Conservation (phyloP, 30 jellyfish, hydroid and myxozoan species). For the Aurelia coerulea region DNA sequence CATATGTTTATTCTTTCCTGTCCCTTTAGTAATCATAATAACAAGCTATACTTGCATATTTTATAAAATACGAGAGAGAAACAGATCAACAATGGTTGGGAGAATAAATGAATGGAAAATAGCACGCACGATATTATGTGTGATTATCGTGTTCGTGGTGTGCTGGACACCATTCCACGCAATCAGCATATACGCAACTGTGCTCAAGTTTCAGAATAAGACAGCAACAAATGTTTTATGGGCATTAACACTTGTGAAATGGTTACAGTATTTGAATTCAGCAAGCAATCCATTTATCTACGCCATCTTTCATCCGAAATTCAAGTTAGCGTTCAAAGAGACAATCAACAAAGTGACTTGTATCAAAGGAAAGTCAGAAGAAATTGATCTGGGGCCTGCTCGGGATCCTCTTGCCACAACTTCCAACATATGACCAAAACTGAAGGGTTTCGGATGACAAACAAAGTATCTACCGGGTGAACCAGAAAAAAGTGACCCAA, state of each 20-base stretch:
- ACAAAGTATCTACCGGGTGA: too few species aligned
- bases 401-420: too few species aligned
- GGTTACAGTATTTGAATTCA: not conserved
- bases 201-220: not conserved
- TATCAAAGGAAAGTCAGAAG: too few species aligned
- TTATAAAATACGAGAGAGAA: not conserved
- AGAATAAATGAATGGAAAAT: not conserved
- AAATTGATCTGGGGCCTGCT: too few species aligned
- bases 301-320: not conserved
- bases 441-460: too few species aligned
- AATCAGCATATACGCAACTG: not conserved
- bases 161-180: not conserved
- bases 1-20: not conserved
- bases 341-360: too few species aligned
- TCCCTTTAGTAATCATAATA: not conserved
- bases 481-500: too few species aligned
- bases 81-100: not conserved
- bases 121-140: not conserved
- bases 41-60: not conserved
- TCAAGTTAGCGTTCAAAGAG: not conserved
- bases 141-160: not conserved
- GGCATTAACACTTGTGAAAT: not conserved
- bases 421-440: too few species aligned
- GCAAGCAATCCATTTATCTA: slow-evolving; percentile 6
- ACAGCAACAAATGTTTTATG: not conserved